These are phyloP conservation scores for Falco berigora DNA, from an alignment of 2,797 vertebrate species.

Conservation along the genomic window DNA sequence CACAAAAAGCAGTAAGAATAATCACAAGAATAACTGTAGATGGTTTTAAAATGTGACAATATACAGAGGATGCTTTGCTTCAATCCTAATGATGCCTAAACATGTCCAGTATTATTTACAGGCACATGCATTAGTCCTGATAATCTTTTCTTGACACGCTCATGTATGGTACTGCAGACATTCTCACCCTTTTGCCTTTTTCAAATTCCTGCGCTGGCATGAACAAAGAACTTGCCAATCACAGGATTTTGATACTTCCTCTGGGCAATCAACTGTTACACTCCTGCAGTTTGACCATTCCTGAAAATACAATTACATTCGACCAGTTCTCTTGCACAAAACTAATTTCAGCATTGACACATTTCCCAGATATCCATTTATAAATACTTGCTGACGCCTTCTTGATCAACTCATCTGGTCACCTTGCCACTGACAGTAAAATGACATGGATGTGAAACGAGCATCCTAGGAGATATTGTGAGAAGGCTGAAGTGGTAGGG, in stretches of 20 bases:
- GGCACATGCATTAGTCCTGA: neutral
- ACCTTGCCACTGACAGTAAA: neutral
- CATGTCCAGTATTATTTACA: neutral
- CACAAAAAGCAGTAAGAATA: neutral
- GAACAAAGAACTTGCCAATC: neutral
- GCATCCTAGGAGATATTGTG: neutral
- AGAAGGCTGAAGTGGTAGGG: neutral
- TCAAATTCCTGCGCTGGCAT: neutral
- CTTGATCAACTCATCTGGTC: neutral
- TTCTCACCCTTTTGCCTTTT: neutral
- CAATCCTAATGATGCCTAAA: neutral
- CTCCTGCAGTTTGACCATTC: neutral
- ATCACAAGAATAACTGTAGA: neutral
- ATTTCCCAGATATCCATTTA: neutral
- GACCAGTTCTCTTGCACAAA: neutral
- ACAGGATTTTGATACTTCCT: neutral
- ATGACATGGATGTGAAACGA: neutral
- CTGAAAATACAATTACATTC: neutral
- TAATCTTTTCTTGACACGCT: neutral
- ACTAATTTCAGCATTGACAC: neutral
- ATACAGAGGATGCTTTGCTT: neutral
- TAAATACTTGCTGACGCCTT: neutral
- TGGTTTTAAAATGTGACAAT: neutral
- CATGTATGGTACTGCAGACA: neutral
- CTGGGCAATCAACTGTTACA: neutral